Evolutionary conservation across 2,888 invertebrate species (phyloP), one percentile per base, ranked within the genome.

Genomic region (Parapristionchus giblindavisi): DNA sequence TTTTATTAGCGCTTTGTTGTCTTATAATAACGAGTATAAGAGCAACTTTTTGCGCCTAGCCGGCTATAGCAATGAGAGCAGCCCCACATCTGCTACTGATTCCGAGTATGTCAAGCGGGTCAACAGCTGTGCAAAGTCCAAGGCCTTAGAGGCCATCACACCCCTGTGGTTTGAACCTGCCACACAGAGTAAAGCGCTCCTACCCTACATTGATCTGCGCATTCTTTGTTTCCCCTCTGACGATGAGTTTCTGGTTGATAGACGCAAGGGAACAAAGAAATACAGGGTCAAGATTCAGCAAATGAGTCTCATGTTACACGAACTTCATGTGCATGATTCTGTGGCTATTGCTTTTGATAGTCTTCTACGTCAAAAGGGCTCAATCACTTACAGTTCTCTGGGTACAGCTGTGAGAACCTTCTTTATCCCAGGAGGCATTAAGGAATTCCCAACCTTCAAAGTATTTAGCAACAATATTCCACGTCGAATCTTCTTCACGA

Each of bases 171-270:
- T 61, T n/a, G 38, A 36, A 4, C 61, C 61, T 2, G 21, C 24
- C 11, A 24, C 38, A 3, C 61, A 38, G n/a, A 4, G 2, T 11
- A 61, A 61, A n/a, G 38, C 38, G 21, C 38, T 61, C 3, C 3
- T 61, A 1, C 61, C 61, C n/a, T 38, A 61, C 29, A 11, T 36
- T 11, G 61, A 61, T 21, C n/a, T 61, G 0, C 36, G 61, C 2
- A 61, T 61, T 32, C n/a, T 38, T 6, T 21, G 24, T 38, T 61
- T 61, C 24, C 61, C 61, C 8, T 60, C 60, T n/a, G n/a, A 8
- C 43, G 38, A 61, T 38, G 61, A 36, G n/a, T 61, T 61, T 38
- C 2, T 36, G 36, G 3, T 61, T 24, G 61, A 61, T 38, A 24
- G 61, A 21, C 34, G 61, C n/a, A 14, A 27, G 36, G 61, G 61